phyloP scores from a whole-genome alignment of 2,113 vertebrate species.

The Oncorhynchus kisutch region DNA sequence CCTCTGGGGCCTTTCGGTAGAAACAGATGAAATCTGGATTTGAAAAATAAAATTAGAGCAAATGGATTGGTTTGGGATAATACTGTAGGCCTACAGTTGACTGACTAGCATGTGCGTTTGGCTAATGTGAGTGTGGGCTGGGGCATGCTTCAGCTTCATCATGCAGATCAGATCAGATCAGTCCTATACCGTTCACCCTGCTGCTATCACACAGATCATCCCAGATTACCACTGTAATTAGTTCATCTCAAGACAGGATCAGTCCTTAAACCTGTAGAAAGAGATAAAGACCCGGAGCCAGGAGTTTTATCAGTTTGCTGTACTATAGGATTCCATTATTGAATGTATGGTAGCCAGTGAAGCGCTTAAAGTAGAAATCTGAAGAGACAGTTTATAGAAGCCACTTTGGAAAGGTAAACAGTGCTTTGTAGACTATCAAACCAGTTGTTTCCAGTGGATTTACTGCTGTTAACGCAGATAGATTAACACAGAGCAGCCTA shows the following conservation, averaged over 20 bases:
- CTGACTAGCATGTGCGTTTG: not conserved
- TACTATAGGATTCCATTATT: not conserved
- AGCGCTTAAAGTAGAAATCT: not conserved
- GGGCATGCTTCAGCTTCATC: not conserved
- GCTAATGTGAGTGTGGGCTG: not conserved
- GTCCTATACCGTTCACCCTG: not conserved
- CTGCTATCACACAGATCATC: constrained; percentile 9
- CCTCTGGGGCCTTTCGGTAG: constrained; percentile 7
- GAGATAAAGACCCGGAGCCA: not conserved
- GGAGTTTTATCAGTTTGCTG: no score
- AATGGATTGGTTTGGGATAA: not conserved
- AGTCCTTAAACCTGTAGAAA: not conserved
- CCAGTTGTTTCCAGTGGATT: constrained; percentile 15
- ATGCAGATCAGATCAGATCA: not conserved
- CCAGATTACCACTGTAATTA: constrained; percentile 9
- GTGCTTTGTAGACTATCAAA: not conserved
- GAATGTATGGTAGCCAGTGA: not conserved
- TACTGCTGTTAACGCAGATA: constrained; percentile 12
- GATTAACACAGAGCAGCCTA: constrained; percentile 3
- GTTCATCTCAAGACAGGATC: constrained; percentile 14
- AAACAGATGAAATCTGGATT: constrained; percentile 10
- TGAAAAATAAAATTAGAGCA: not conserved
- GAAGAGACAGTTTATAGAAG: not conserved
- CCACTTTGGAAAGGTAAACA: not conserved
- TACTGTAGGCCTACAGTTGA: not conserved